Evolutionary conservation across 2,113 vertebrate species (phyloP).

Genomic region (Cyanocitta stelleri): DNA sequence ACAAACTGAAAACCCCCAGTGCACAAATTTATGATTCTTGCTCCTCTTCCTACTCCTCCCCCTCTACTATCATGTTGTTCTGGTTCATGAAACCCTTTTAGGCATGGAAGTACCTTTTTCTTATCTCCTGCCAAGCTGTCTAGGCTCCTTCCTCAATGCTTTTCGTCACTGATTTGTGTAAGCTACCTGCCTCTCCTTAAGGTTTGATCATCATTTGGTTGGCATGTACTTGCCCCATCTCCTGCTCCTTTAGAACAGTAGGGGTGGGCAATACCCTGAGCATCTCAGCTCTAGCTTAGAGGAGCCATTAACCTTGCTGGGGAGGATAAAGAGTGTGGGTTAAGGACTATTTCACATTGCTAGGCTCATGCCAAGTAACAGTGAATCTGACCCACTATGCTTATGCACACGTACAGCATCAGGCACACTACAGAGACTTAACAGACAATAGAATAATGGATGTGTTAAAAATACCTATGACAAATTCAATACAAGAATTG

Average conservation of each 20-base stretch:
- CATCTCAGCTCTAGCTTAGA: not conserved
- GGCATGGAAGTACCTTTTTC: not conserved
- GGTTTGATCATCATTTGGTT: not conserved
- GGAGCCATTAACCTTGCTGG: not conserved
- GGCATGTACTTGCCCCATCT: not conserved
- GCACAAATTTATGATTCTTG: not conserved
- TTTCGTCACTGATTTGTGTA: not conserved
- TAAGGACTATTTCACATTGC: not conserved
- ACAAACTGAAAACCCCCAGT: not conserved
- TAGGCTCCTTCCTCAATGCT: not conserved
- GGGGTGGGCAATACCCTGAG: not conserved
- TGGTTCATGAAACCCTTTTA: not conserved
- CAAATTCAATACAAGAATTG: conserved; percentile 40
- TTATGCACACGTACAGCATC: not conserved
- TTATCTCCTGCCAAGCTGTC: not conserved
- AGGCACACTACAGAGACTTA: not conserved
- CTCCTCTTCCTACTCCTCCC: not conserved
- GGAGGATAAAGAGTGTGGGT: not conserved
- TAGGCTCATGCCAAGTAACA: not conserved
- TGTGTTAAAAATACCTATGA: conserved; percentile 4
- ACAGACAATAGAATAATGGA: conserved; percentile 17
- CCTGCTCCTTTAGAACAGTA: not conserved
- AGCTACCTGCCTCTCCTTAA: not conserved
- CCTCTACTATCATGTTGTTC: not conserved
- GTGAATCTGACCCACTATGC: not conserved